Evolutionary conservation across 1,140 invertebrate species (phyloP).

Genomic region (Ylistrum balloti): DNA sequence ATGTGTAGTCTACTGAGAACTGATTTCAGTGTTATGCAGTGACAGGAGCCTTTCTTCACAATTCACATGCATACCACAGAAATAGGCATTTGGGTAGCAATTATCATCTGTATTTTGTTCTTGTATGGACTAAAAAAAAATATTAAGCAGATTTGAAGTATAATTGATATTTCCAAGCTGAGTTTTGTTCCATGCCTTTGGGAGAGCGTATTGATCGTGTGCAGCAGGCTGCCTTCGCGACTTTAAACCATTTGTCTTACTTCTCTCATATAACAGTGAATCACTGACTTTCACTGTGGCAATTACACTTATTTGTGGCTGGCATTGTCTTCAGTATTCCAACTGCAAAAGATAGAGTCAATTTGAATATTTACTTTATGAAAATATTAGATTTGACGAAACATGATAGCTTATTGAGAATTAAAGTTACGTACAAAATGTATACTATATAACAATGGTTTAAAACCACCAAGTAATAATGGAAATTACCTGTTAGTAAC

Average conservation of each 20-base stretch:
- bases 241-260: not conserved
- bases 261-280: not conserved
- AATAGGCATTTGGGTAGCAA: constrained; percentile 22
- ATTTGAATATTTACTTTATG: not conserved
- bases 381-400: not conserved
- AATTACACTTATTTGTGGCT: not conserved
- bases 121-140: not conserved
- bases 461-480: not conserved
- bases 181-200: not conserved
- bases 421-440: too few species aligned
- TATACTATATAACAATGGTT: not conserved
- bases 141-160: constrained; percentile 11
- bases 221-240: not conserved
- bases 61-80: not conserved
- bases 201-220: not conserved
- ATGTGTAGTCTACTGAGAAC: not conserved
- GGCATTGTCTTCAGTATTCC: not conserved
- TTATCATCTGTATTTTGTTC: not conserved
- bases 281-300: not conserved
- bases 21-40: not conserved
- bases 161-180: constrained; percentile 1
- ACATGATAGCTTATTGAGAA: not conserved
- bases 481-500: not conserved
- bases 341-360: not conserved
- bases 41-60: not conserved